phyloP scores from a whole-genome alignment of 2,113 vertebrate genomes.

The Cheilinus undulatus region DNA sequence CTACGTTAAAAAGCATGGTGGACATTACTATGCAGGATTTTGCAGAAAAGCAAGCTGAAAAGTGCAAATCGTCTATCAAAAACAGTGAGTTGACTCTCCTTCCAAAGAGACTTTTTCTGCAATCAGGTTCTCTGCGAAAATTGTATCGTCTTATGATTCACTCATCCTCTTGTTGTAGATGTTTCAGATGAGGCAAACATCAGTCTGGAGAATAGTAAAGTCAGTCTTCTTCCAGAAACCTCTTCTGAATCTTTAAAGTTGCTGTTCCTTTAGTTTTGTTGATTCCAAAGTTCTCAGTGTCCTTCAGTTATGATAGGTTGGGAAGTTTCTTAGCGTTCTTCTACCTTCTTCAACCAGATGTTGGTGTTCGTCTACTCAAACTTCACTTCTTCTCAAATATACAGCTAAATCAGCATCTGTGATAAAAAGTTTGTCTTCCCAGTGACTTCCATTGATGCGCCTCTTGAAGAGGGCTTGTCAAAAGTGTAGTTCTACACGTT shows the following conservation, averaged over 20 bases:
- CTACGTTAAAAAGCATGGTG: slow-evolving; percentile 34
- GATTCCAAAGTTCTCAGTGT: not conserved
- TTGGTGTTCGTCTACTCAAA: slow-evolving; percentile 36
- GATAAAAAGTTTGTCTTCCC: not conserved
- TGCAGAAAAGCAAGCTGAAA: not conserved
- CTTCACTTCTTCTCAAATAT: not conserved
- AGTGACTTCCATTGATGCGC: slow-evolving; percentile 70
- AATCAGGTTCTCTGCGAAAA: too few species aligned
- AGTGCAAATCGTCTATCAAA: not conserved
- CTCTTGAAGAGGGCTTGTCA: slow-evolving; percentile 85
- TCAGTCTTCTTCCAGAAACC: not conserved
- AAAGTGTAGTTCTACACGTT: slow-evolving; percentile 4
- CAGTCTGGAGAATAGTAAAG: not conserved
- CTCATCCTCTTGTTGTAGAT: too few species aligned
- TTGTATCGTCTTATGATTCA: too few species aligned
- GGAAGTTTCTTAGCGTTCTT: not conserved
- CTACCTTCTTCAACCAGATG: slow-evolving; percentile 30
- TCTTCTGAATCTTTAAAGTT: not conserved
- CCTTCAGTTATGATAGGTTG: not conserved
- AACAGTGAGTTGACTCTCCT: not conserved
- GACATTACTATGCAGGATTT: not conserved
- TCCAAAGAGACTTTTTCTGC: not conserved
- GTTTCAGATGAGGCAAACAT: not conserved
- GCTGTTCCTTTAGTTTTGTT: not conserved
- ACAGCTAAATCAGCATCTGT: slow-evolving; percentile 6